Evolutionary conservation across 2,888 invertebrate genomes (phyloP).

Genomic region (Mycalesis mineus): DNA sequence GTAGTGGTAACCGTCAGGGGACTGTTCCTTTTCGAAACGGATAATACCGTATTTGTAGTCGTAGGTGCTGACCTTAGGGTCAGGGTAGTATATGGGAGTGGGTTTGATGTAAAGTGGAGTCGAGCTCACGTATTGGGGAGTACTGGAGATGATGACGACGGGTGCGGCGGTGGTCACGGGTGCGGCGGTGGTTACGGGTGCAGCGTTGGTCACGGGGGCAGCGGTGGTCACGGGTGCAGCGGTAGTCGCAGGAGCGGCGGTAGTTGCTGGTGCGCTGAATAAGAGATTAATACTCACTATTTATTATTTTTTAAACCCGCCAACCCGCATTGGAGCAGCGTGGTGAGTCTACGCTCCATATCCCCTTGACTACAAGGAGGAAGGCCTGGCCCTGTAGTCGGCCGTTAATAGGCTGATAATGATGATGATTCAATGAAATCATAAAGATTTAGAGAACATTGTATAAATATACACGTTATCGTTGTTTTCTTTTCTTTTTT

Average conservation of each 20-base stretch:
- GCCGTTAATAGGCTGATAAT: too few species aligned
- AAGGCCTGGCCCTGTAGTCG: too few species aligned
- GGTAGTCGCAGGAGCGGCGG: slow-evolving; percentile 11
- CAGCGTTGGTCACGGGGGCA: slow-evolving; percentile 11
- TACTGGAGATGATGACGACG: slow-evolving; percentile 2
- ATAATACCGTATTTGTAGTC: slow-evolving; percentile 67
- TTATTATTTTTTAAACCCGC: too few species aligned
- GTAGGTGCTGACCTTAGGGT: slow-evolving; percentile 15
- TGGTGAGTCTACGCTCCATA: too few species aligned
- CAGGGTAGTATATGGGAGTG: slow-evolving; percentile 18
- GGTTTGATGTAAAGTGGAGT: slow-evolving; percentile 19
- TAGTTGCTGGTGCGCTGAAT: slow-evolving; percentile 8
- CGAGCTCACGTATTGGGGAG: slow-evolving; percentile 14
- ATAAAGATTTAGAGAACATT: too few species aligned
- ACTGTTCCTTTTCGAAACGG: slow-evolving; percentile 55
- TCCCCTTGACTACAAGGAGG: too few species aligned
- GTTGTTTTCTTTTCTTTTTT: too few species aligned
- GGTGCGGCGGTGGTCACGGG: slow-evolving; percentile 20
- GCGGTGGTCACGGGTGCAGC: slow-evolving; percentile 6
- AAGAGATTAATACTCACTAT: neutral
- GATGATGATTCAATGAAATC: too few species aligned
- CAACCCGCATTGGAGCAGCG: too few species aligned
- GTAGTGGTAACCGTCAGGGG: slow-evolving; percentile 65
- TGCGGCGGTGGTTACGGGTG: slow-evolving; percentile 11
- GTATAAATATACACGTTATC: too few species aligned